These are phyloP conservation scores for Dromococcyx pavoninus DNA, from an alignment of 2,797 vertebrate species.

Conservation along the genomic window DNA sequence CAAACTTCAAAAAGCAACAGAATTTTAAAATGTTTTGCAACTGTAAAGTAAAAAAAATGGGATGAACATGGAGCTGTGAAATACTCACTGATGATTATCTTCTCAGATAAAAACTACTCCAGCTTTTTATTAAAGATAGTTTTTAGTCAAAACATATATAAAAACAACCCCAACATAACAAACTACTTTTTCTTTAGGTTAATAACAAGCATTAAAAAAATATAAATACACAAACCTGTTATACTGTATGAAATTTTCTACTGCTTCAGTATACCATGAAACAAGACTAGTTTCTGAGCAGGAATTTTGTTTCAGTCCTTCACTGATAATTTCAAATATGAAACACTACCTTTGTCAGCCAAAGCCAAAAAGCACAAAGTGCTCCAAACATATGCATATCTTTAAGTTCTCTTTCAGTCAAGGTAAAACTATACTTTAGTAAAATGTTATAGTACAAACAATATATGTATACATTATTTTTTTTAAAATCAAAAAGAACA, in stretches of 20 bases:
- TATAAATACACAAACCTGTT: conserved; percentile 63
- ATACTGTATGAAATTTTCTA: neutral
- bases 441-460: neutral
- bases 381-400: neutral
- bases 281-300: neutral
- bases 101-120: conserved; percentile 92
- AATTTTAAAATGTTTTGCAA: conserved; percentile 72
- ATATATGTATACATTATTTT: neutral
- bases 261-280: conserved; percentile 29
- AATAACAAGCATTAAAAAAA: conserved; percentile 35
- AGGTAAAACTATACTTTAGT: neutral
- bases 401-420: neutral
- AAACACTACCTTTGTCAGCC: neutral
- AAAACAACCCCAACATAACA: conserved; percentile 71
- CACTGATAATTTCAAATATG: neutral
- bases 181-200: conserved; percentile 60
- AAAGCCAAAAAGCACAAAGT: neutral
- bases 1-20: conserved; percentile 76
- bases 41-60: conserved; percentile 79
- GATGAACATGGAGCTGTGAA: conserved; percentile 89
- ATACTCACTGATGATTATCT: conserved; percentile 93
- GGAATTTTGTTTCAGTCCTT: neutral
- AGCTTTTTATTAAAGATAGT: conserved; percentile 91
- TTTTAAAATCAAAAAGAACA: neutral
- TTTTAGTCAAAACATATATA: conserved; percentile 79